These are phyloP conservation scores for Lontra canadensis DNA, from an alignment of 2,113 vertebrate genomes.

Conservation along the genomic window DNA sequence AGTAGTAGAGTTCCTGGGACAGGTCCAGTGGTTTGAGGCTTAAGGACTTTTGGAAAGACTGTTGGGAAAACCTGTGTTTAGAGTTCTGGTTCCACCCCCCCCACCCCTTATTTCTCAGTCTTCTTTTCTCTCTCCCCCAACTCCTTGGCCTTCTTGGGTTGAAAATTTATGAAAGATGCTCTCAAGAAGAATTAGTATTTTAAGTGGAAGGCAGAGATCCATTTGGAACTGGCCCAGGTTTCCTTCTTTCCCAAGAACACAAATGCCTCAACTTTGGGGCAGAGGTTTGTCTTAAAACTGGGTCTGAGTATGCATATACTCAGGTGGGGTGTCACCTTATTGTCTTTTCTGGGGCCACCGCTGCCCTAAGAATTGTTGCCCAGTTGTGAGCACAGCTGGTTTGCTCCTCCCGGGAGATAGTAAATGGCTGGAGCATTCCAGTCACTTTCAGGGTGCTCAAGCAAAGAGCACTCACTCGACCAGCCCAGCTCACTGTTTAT, in stretches of 20 bases:
- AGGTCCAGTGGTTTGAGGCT: background rate
- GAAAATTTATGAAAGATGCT: too few species aligned
- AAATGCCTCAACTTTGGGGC: background rate
- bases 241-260: background rate
- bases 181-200: background rate
- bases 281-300: background rate
- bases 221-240: background rate
- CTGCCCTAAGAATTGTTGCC: too few species aligned
- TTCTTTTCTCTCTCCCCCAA: background rate
- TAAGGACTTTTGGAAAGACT: background rate
- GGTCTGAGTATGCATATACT: too few species aligned
- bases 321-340: too few species aligned
- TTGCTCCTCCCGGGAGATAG: too few species aligned
- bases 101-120: background rate
- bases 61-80: background rate
- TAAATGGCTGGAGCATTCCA: too few species aligned
- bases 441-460: too few species aligned
- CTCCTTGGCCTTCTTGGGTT: background rate
- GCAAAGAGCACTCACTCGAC: too few species aligned
- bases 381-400: too few species aligned
- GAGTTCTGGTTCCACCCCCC: too few species aligned
- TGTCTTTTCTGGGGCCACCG: too few species aligned
- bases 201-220: background rate
- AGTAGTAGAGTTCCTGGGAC: background rate
- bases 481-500: too few species aligned